Base-by-base conservation (phyloP, 2,113 vertebrate species). In the Phrynosoma blainvillii region DNA sequence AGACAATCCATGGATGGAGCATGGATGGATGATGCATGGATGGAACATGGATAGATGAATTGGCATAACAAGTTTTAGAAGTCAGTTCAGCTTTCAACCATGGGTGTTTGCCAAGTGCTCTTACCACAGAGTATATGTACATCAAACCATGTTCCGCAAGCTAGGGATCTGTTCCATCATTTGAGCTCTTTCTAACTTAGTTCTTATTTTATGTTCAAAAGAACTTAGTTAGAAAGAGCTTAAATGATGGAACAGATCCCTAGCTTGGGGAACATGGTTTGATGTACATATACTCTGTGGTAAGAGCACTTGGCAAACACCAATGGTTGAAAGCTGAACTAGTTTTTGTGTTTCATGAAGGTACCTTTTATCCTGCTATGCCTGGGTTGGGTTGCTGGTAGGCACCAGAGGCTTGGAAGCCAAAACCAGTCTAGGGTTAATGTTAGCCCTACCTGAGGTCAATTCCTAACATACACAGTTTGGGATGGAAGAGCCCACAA, bases 331-430 rank as follows among this genome's bases (percentile, higher is more conserved):
- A 87, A 90, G 82, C 13, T 5, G 81, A 89, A 76, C 54, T 92
- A 78, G 66, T 84, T 90, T 85, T 88, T 86, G 86, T 89, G 86
- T 14, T 92, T 56, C 27, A 88, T 90, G 89, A 89, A 87, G 89
- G 36, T 83, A 27, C 68, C 77, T 89, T 74, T 84, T 0, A 0
- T 88, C 77, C 65, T 83, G 74, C 54, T 27, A 3, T 82, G 54
- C 68, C 47, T 79, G 75, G 32, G 30, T 79, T 85, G 90, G 87
- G 86, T 78, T 83, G 2, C 1, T 89, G 76, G 87, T 68, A 89
- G 4, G 77, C 82, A 93, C 40, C 65, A 68, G 87, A 23, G 74
- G 79, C 84, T 70, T 68, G 42, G 56, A 84, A 92, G 52, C 56
- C 79, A 88, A 84, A 78, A 76, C 21, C 25, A 25, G 89, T 80